Conservation (phyloP, 2,888 invertebrate genomes). For the Clepsis dumicolana region DNA sequence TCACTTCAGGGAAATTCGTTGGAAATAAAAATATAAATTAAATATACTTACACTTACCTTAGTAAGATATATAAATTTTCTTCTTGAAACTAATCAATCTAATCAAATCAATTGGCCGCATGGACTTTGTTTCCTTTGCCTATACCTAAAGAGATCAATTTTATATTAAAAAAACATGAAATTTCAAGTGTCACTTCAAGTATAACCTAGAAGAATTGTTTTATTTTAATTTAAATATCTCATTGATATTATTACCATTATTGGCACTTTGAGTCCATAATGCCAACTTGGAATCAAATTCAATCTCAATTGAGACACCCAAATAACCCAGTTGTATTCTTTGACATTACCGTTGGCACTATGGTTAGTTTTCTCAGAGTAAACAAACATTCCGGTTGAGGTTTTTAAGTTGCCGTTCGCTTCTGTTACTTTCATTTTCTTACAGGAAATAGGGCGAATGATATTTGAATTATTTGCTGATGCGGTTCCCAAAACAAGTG, state of each 20-base stretch:
- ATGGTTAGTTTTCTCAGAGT: conserved; percentile 87
- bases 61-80: no score
- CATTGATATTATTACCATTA: neutral
- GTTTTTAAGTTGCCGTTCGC: neutral
- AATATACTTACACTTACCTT: no score
- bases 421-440: neutral
- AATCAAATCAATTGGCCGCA: no score
- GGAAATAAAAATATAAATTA: no score
- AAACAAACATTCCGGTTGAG: neutral
- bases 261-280: conserved; percentile 66
- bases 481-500: conserved; percentile 97
- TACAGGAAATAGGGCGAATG: conserved; percentile 97
- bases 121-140: no score
- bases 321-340: conserved; percentile 99
- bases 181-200: neutral
- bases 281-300: conserved; percentile 98
- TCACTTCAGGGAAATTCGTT: no score
- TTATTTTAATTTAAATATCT: neutral
- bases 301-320: conserved; percentile 95
- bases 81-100: no score
- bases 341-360: conserved; percentile 98
- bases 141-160: no score
- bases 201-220: neutral
- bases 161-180: no score
- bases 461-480: conserved; percentile 99